Evolutionary conservation across 2,888 invertebrate species (phyloP).

Genomic region (Drosophila quinaria): DNA sequence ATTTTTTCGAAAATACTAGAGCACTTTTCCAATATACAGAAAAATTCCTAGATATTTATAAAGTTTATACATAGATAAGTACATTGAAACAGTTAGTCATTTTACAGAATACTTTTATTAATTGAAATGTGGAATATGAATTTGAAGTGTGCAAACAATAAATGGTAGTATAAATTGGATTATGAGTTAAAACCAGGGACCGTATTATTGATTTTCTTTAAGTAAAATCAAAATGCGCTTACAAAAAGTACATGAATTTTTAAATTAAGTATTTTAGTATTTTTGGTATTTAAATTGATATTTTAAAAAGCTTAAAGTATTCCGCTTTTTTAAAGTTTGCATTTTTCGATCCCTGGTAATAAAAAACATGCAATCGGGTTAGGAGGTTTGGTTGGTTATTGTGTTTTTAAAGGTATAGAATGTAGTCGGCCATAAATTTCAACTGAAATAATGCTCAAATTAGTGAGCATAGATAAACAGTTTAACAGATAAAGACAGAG

Average conservation of each 20-base stretch:
- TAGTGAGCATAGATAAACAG: constrained; percentile 23
- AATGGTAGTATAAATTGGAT: constrained; percentile 27
- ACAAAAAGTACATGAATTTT: no score
- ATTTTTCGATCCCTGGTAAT: not conserved
- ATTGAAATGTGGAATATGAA: constrained; percentile 13
- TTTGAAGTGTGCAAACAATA: constrained; percentile 28
- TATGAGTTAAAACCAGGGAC: constrained; percentile 1
- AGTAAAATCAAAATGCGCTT: no score
- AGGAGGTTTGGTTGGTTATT: constrained; percentile 25
- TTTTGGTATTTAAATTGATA: no score
- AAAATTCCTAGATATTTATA: constrained; percentile 31
- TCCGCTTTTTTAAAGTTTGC: no score
- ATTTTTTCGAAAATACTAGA: constrained; percentile 26
- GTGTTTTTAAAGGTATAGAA: constrained; percentile 19
- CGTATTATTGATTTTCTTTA: not conserved
- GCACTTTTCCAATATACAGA: constrained; percentile 41
- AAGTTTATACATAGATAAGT: constrained; percentile 31
- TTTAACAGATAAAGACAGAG: not conserved
- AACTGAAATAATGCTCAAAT: constrained; percentile 29
- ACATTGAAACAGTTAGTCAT: constrained; percentile 34
- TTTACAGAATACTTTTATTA: constrained; percentile 25
- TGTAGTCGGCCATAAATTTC: constrained; percentile 13
- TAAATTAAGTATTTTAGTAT: no score
- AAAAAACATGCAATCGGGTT: constrained; percentile 31
- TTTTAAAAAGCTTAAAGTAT: no score